Conservation (phyloP, 1,140 invertebrate genomes). For the Megalonaias nervosa region DNA sequence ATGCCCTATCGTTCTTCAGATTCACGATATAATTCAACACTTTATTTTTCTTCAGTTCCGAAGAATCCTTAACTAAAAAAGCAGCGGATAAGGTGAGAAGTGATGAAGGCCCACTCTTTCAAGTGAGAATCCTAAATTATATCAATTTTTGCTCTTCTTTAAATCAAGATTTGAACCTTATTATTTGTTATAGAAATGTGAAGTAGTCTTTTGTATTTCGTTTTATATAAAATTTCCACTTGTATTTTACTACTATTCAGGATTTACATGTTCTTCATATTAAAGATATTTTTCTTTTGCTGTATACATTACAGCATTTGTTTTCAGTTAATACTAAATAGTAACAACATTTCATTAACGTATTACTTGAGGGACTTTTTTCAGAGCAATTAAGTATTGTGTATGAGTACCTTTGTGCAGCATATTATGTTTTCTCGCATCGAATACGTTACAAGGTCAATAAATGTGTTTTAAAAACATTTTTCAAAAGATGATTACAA, state of each 20-base stretch:
- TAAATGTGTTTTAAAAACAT: conserved; percentile 18
- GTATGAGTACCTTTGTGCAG: too few species aligned
- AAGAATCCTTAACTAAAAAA: conserved; percentile 5
- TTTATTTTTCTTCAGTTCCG: conserved; percentile 15
- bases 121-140: neutral
- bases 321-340: conserved; percentile 12
- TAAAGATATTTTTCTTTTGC: neutral
- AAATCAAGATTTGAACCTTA: neutral
- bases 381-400: too few species aligned
- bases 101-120: conserved; percentile 12
- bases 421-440: too few species aligned
- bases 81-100: conserved; percentile 20
- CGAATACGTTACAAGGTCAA: neutral
- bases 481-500: too few species aligned
- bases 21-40: conserved; percentile 11
- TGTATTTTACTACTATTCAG: neutral
- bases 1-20: conserved; percentile 13
- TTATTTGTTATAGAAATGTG: neutral
- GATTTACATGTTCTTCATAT: neutral
- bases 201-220: neutral
- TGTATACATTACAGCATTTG: neutral
- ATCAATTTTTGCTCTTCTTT: neutral
- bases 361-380: neutral
- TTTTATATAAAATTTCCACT: neutral
- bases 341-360: neutral